phyloP scores from a whole-genome alignment of 2,888 invertebrate genomes.

The Plutella xylostella region DNA sequence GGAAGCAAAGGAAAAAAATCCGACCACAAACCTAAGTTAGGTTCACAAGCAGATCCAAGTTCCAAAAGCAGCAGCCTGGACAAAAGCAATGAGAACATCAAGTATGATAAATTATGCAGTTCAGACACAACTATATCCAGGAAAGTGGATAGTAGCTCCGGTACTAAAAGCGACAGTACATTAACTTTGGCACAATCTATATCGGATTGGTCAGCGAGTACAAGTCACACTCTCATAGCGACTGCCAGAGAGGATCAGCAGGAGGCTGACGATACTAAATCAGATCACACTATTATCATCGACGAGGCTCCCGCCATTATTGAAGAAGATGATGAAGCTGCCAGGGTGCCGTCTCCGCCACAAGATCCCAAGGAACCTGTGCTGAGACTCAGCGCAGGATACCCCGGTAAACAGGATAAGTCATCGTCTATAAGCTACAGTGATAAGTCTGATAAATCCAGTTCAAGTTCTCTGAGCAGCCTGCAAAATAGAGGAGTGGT shows the following conservation, averaged over 20 bases:
- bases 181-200: slow-evolving; percentile 80
- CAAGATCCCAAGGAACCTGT: slow-evolving; percentile 38
- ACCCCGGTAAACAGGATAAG: slow-evolving; percentile 47
- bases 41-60: slow-evolving; percentile 59
- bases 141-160: slow-evolving; percentile 73
- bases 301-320: slow-evolving; percentile 33
- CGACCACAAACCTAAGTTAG: slow-evolving; percentile 53
- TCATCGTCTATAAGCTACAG: slow-evolving; percentile 65
- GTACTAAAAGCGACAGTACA: slow-evolving; percentile 85
- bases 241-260: slow-evolving; percentile 64
- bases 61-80: slow-evolving; percentile 73
- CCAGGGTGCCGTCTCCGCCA: slow-evolving; percentile 29
- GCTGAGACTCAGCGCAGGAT: slow-evolving; percentile 40
- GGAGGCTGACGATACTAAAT: slow-evolving; percentile 52
- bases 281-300: slow-evolving; percentile 58
- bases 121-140: slow-evolving; percentile 68
- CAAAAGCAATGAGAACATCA: slow-evolving; percentile 61
- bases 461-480: slow-evolving; percentile 62
- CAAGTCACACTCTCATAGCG: slow-evolving; percentile 79
- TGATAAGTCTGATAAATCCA: slow-evolving; percentile 64
- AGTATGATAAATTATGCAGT: slow-evolving; percentile 72
- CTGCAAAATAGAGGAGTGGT: slow-evolving; percentile 55
- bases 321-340: slow-evolving; percentile 30
- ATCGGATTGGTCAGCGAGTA: slow-evolving; percentile 87
- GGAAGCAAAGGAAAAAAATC: slow-evolving; percentile 51